Evolutionary conservation across 2,888 invertebrate species (phyloP).

Genomic region (Tuta absoluta): DNA sequence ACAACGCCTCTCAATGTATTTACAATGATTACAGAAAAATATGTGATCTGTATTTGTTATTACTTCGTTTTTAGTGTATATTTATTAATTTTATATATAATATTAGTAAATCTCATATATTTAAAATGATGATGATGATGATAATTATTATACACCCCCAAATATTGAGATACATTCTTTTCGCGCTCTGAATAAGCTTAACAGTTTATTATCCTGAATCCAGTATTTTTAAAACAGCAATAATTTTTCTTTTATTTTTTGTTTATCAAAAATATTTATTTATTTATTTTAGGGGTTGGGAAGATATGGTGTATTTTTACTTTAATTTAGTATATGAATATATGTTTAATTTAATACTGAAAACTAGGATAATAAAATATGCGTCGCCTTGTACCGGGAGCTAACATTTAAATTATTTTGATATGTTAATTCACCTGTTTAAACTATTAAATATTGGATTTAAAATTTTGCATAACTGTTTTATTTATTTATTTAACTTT

Average conservation of each 20-base stretch:
- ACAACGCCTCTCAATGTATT: constrained; percentile 29
- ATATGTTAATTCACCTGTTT: constrained; percentile 1
- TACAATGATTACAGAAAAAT: constrained; percentile 46
- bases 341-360: constrained; percentile 4
- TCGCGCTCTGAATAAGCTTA: constrained; percentile 44
- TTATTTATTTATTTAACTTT: too few relatives aligned
- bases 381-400: neutral
- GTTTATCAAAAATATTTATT: neutral
- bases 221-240: neutral
- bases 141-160: constrained; percentile 49
- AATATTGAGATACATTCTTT: constrained; percentile 68
- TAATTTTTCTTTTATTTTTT: neutral
- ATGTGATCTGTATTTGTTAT: constrained; percentile 36
- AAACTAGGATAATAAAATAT: neutral
- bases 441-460: neutral
- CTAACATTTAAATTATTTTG: neutral
- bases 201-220: neutral
- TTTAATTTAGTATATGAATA: neutral
- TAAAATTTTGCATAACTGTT: too few relatives aligned
- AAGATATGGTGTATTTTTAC: neutral
- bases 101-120: constrained; percentile 27
- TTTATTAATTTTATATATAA: constrained; percentile 29
- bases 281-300: neutral
- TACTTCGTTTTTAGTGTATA: neutral
- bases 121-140: too few relatives aligned